phyloP scores from a whole-genome alignment of 2,888 invertebrate species.

The Scaptomyza reducta region DNA sequence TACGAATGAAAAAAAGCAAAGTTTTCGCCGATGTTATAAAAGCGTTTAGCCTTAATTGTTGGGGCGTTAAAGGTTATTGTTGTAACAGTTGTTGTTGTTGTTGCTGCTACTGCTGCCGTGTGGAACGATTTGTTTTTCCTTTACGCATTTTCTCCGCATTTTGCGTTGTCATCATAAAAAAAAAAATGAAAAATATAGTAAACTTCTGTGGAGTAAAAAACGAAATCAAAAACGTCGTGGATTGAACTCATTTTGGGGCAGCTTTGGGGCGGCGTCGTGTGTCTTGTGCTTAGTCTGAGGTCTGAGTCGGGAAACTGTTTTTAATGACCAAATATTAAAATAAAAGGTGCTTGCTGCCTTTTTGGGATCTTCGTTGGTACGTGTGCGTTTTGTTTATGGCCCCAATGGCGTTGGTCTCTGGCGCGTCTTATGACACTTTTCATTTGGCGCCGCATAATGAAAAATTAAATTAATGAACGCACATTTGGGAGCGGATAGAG shows the following conservation, averaged over 20 bases:
- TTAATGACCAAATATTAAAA: constrained; percentile 77
- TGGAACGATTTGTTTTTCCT: constrained; percentile 61
- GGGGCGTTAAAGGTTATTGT: constrained; percentile 68
- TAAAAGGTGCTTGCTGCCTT: constrained; percentile 69
- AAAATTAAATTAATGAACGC: constrained; percentile 77
- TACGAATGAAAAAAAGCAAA: constrained; percentile 18
- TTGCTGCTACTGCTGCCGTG: constrained; percentile 36
- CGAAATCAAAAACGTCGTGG: constrained; percentile 38
- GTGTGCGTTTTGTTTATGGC: constrained; percentile 57
- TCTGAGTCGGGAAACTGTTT: constrained; percentile 60
- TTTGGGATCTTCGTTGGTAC: constrained; percentile 32
- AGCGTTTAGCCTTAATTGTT: constrained; percentile 75
- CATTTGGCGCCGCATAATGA: constrained; percentile 68
- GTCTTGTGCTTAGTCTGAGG: constrained; percentile 29
- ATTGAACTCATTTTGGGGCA: constrained; percentile 30
- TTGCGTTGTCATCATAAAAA: constrained; percentile 57
- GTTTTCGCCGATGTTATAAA: constrained; percentile 63
- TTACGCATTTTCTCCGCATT: constrained; percentile 50
- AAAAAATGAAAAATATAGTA: constrained; percentile 54
- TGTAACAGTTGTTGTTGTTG: constrained; percentile 38
- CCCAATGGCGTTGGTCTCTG: constrained; percentile 24
- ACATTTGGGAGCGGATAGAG: constrained; percentile 59
- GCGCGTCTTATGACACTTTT: constrained; percentile 72
- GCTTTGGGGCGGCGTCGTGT: constrained; percentile 16
- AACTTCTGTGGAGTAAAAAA: constrained; percentile 22